A percentile compares a stretch with the other conserved stretches of the same genome.
phyloP scores from a whole-genome alignment of 2,113 vertebrate species.

The Chaenocephalus aceratus region DNA sequence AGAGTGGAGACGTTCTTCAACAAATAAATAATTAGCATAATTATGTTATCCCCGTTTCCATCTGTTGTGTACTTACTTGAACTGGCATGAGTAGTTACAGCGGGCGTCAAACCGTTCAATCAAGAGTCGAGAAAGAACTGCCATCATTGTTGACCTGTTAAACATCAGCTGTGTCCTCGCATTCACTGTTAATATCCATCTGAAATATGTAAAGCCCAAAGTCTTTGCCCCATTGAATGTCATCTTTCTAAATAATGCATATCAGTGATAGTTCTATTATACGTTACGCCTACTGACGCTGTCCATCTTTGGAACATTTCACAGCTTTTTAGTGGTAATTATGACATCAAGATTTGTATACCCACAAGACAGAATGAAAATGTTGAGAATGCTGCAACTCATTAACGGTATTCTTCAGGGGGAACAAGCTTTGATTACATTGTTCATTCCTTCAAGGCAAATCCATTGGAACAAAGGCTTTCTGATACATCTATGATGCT shows the following conservation, averaged over 20 bases:
- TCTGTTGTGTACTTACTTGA: slow-evolving; percentile 44
- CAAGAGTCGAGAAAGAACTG: slow-evolving; percentile 13
- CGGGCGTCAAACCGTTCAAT: slow-evolving; percentile 48
- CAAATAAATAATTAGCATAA: slow-evolving; percentile 24
- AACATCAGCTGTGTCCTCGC: slow-evolving; percentile 51
- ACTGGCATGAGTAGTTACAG: slow-evolving; percentile 43
- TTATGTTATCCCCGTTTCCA: slow-evolving; percentile 40
- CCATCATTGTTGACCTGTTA: slow-evolving; percentile 47
- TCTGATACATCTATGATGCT: slow-evolving; percentile 48
- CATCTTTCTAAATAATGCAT: slow-evolving; percentile 39
- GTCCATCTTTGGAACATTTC: slow-evolving; percentile 68
- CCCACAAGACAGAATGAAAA: slow-evolving; percentile 79
- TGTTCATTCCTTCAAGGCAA: slow-evolving; percentile 78
- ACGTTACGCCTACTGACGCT: slow-evolving; percentile 21
- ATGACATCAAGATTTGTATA: slow-evolving; percentile 77
- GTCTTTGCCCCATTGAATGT: slow-evolving; percentile 39
- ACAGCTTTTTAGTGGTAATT: slow-evolving; percentile 75
- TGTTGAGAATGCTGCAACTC: slow-evolving; percentile 77
- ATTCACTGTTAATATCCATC: slow-evolving; percentile 26
- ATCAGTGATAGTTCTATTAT: slow-evolving; percentile 11
- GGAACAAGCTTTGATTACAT: slow-evolving; percentile 80
- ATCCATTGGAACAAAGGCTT: slow-evolving; percentile 73
- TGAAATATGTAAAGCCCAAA: slow-evolving; percentile 27
- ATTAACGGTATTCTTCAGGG: slow-evolving; percentile 81
- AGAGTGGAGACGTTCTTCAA: slow-evolving; percentile 30